A percentile compares a stretch with the other conserved stretches of the same genome.
Evolutionary conservation across 2,797 vertebrate species (phyloP).

Genomic region (Cynodonichthys magdalenae): DNA sequence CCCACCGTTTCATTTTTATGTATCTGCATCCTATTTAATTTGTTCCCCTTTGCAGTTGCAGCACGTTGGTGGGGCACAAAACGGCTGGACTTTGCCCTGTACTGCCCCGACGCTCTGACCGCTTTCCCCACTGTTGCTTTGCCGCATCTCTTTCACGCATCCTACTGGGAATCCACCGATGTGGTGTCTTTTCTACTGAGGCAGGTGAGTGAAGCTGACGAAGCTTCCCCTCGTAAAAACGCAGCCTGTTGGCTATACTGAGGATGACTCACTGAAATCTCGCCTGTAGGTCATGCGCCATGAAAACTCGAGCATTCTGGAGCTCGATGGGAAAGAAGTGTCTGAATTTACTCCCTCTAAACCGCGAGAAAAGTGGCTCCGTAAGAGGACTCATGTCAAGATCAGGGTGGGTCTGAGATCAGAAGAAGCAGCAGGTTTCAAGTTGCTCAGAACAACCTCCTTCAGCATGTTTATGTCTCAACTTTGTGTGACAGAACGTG

Average conservation of each 20-base stretch:
- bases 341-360: conserved; percentile 97
- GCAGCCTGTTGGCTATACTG: background rate
- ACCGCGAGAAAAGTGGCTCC: conserved; percentile 96
- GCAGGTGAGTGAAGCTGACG: conserved; percentile 83
- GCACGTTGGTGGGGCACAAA: conserved; percentile 96
- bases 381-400: conserved; percentile 97
- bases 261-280: conserved; percentile 49
- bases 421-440: background rate
- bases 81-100: conserved; percentile 95
- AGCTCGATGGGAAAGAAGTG: conserved; percentile 96
- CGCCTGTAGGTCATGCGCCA: conserved; percentile 92
- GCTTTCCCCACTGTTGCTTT: conserved; percentile 97
- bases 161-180: conserved; percentile 98
- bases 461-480: background rate
- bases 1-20: conserved; percentile 24
- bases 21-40: conserved; percentile 40
- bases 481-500: conserved; percentile 85
- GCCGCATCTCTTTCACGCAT: conserved; percentile 97
- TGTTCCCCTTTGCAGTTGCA: conserved; percentile 64
- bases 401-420: conserved; percentile 83
- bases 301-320: conserved; percentile 92
- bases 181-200: conserved; percentile 96
- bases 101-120: conserved; percentile 94
- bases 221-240: background rate
- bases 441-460: background rate